Conservation (phyloP, 2,888 invertebrate genomes). For the Polietes domitor region DNA sequence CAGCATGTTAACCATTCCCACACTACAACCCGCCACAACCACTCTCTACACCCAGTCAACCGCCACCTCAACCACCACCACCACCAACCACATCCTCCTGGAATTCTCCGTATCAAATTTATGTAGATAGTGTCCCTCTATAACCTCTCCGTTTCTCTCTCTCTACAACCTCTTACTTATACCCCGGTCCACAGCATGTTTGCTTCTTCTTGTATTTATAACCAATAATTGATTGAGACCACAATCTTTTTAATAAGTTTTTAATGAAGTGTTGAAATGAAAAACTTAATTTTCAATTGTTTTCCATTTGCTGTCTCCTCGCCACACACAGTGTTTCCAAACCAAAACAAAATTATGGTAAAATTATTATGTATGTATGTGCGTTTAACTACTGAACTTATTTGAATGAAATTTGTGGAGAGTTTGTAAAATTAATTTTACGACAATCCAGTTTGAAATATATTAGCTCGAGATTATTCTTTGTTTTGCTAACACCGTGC, state of each 20-base stretch:
- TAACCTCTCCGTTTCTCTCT: neutral
- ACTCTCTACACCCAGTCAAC: slow-evolving; percentile 6
- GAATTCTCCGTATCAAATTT: neutral
- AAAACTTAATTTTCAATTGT: slow-evolving; percentile 21
- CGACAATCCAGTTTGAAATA: too few relatives aligned
- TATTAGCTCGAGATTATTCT: too few relatives aligned
- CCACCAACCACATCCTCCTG: neutral
- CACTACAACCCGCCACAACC: neutral
- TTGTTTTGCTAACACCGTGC: too few relatives aligned
- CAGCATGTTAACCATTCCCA: slow-evolving; percentile 21
- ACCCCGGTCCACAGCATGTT: slow-evolving; percentile 1
- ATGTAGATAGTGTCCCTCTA: neutral
- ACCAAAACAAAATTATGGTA: neutral
- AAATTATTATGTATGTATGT: too few relatives aligned
- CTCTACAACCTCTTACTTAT: too few relatives aligned
- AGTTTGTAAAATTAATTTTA: too few relatives aligned
- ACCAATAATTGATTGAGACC: slow-evolving; percentile 1
- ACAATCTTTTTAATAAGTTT: slow-evolving; percentile 31
- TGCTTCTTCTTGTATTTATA: neutral
- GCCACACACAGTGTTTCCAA: neutral
- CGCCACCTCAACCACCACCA: slow-evolving; percentile 31
- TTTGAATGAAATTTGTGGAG: too few relatives aligned
- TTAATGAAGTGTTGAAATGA: slow-evolving; percentile 14
- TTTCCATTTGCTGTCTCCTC: slow-evolving; percentile 17
- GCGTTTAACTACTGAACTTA: too few relatives aligned